These are phyloP conservation scores for Tetrax tetrax DNA, from an alignment of 2,113 vertebrate species.

Conservation along the genomic window DNA sequence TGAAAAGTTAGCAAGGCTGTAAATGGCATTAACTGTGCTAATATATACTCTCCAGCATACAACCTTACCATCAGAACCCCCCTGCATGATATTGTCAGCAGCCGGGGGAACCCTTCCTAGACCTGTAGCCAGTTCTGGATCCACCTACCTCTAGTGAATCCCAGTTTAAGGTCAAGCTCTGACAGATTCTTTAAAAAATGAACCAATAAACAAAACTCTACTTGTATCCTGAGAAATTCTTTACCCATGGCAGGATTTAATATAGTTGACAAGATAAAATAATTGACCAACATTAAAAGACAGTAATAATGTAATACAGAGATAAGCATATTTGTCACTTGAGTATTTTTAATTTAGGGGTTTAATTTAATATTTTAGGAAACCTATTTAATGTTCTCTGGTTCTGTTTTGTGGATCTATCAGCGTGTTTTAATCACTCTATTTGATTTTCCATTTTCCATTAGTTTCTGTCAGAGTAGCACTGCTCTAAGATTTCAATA, in stretches of 20 bases:
- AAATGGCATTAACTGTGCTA: background rate
- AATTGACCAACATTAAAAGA: background rate
- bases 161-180: background rate
- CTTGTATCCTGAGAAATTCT: background rate
- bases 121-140: background rate
- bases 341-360: background rate
- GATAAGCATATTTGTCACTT: background rate
- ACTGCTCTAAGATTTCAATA: background rate
- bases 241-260: background rate
- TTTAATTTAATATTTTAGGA: constrained; percentile 8
- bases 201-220: background rate
- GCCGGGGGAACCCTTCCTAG: background rate
- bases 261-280: background rate
- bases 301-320: background rate
- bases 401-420: background rate
- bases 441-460: constrained; percentile 21
- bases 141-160: background rate
- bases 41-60: background rate
- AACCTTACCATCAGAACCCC: background rate
- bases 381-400: background rate
- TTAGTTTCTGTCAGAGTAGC: background rate
- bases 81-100: background rate
- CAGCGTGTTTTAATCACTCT: background rate
- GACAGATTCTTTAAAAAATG: background rate
- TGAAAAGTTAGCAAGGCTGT: background rate